Evolutionary conservation across 2,113 vertebrate species (phyloP).

Genomic region (Donacobius atricapilla): DNA sequence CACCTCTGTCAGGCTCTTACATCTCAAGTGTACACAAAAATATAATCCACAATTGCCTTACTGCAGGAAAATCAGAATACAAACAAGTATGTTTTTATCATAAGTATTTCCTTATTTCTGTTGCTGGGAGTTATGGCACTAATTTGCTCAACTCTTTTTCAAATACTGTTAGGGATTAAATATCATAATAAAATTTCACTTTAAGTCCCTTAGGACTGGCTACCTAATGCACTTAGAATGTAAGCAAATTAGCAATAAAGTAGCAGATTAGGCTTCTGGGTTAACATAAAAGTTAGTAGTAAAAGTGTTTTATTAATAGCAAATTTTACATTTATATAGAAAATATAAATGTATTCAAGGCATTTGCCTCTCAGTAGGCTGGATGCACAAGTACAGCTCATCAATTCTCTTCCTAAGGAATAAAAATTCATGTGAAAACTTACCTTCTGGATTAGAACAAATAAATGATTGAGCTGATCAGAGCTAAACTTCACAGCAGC

Average conservation of each 20-base stretch:
- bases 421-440: background rate
- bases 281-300: background rate
- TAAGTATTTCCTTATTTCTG: background rate
- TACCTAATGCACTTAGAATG: background rate
- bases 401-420: background rate
- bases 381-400: background rate
- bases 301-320: background rate
- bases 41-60: background rate
- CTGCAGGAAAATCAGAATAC: background rate
- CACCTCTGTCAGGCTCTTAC: background rate
- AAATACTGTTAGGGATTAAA: background rate
- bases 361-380: background rate
- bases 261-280: background rate
- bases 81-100: background rate
- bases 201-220: background rate
- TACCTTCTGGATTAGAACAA: conserved; percentile 97
- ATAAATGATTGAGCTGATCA: conserved; percentile 96
- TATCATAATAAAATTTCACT: background rate
- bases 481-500: conserved; percentile 97
- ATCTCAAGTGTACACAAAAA: background rate
- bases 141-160: background rate
- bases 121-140: background rate
- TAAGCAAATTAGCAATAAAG: background rate
- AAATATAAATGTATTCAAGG: background rate
- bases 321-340: background rate